These are phyloP conservation scores for Drosophila neocordata DNA, from an alignment of 1,140 invertebrate species.

Conservation along the genomic window DNA sequence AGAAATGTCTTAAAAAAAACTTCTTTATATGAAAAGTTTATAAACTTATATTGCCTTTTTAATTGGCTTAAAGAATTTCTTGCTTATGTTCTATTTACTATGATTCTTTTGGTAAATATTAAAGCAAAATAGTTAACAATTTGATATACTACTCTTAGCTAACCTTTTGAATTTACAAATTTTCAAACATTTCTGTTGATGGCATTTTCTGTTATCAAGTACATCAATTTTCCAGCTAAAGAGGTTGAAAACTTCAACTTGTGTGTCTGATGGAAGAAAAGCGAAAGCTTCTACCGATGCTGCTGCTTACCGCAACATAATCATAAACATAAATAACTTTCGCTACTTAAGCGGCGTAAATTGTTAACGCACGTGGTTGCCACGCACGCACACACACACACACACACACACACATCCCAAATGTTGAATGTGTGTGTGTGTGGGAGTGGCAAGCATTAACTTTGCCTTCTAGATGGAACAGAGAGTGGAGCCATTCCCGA, in stretches of 20 bases:
- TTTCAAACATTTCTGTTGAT: neutral
- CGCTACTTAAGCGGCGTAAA: slow-evolving; percentile 69
- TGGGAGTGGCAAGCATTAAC: slow-evolving; percentile 48
- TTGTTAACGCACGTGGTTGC: slow-evolving; percentile 67
- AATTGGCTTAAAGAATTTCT: no score
- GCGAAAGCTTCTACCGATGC: slow-evolving; percentile 1
- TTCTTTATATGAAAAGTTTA: no score
- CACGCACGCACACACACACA: no score
- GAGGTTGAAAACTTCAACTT: slow-evolving; percentile 16
- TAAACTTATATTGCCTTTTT: no score
- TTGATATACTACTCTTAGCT: neutral
- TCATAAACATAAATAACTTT: slow-evolving; percentile 76
- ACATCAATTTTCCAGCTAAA: neutral
- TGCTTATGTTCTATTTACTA: no score
- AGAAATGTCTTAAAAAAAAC: no score
- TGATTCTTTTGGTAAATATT: neutral
- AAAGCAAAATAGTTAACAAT: neutral
- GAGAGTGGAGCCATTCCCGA: slow-evolving; percentile 7
- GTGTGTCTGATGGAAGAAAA: slow-evolving; percentile 4
- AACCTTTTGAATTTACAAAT: neutral
- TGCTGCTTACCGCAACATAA: slow-evolving; percentile 68
- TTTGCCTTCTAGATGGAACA: slow-evolving; percentile 18
- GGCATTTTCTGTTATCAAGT: slow-evolving; percentile 1
- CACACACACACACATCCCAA: slow-evolving; percentile 24
- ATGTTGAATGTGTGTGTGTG: slow-evolving; percentile 7